Conservation (phyloP, 92 coral and sea anemone genomes). For the Diadumene lineata region DNA sequence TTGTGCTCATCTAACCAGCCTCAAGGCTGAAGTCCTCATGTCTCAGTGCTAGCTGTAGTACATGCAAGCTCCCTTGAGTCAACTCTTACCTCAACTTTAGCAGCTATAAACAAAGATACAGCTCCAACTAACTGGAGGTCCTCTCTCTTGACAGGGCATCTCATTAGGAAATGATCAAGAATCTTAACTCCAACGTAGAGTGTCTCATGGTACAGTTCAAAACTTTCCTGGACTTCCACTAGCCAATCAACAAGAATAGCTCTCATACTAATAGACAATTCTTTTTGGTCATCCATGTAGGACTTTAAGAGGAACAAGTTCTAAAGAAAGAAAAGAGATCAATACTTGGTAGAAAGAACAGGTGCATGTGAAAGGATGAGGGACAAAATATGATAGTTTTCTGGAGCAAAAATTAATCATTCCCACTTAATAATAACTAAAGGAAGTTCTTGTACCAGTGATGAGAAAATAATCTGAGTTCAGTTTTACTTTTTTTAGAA, state of each 20-base stretch:
- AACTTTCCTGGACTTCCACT: conserved; percentile 97
- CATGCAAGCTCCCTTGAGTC: too few species aligned
- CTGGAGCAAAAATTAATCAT: too few species aligned
- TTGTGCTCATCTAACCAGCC: too few species aligned
- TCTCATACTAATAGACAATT: conserved; percentile 85
- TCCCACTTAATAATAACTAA: too few species aligned
- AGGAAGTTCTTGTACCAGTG: too few species aligned
- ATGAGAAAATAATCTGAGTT: too few species aligned
- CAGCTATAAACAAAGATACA: conserved; percentile 76
- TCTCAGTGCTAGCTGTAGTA: too few species aligned
- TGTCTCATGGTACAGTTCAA: conserved; percentile 96
- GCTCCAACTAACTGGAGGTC: conserved; percentile 95
- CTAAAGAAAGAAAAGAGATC: conserved; percentile 25
- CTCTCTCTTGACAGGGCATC: conserved; percentile 65
- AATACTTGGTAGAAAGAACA: too few species aligned
- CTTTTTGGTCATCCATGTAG: conserved; percentile 73
- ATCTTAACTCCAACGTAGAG: conserved; percentile 88
- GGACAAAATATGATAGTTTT: too few species aligned
- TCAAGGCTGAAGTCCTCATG: too few species aligned
- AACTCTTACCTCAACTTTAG: conserved; percentile 83
- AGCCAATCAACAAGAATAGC: conserved; percentile 96
- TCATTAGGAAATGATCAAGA: conserved; percentile 83
- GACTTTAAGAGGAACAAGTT: conserved; percentile 64
- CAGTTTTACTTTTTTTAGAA: too few species aligned
- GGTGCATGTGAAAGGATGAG: too few species aligned